Base-by-base conservation (phyloP, 1,140 invertebrate species). In the Lasioglossum albipes region DNA sequence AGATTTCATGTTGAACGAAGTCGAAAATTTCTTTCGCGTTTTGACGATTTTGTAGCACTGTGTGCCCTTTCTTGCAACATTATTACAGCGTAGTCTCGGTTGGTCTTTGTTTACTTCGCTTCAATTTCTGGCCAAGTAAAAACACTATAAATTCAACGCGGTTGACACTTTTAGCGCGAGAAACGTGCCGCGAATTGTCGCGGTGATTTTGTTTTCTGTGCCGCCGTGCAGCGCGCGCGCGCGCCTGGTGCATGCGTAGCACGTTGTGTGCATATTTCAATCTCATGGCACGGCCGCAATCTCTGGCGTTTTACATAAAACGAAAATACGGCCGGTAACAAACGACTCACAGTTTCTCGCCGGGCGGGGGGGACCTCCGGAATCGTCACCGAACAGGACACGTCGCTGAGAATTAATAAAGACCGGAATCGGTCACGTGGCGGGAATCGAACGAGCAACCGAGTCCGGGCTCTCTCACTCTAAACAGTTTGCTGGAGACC, bases 101-200 rank as follows among this genome's bases (percentile, higher is more conserved):
- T 5, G 36, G 36, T 52, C n/a, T 52, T 62, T 62, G 59, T 62
- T 73, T 68, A 68, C 42, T 49, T 68, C 7, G 66, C 66, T 49
- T 68, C 66, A 68, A 49, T 52, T 68, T 68, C 66, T 4, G 5
- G 42, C n/a, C 42, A 49, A 68, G 66, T 68, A 49, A 68, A 68
- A 68, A n/a, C 61, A 31, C 72, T 12, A 74, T 74, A 74, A 74
- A 74, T 74, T 27, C 61, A 27, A n/a, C 22, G 22, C 45, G 36
- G 72, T 52, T 64, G 72, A 74, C 72, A 74, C 72, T 45, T 74
- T 31, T 41, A 74, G 72, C 31, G 42, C 18, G 72, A 45, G 62
- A 6, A 62, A 74, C 72, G 72, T 74, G 61, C 57, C 61, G 16
- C 41, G 61, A 22, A 49, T 74, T 9, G 72, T 64, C 59, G 41